These are phyloP conservation scores for Neoascia interrupta DNA, from an alignment of 2,888 invertebrate species.

Conservation along the genomic window DNA sequence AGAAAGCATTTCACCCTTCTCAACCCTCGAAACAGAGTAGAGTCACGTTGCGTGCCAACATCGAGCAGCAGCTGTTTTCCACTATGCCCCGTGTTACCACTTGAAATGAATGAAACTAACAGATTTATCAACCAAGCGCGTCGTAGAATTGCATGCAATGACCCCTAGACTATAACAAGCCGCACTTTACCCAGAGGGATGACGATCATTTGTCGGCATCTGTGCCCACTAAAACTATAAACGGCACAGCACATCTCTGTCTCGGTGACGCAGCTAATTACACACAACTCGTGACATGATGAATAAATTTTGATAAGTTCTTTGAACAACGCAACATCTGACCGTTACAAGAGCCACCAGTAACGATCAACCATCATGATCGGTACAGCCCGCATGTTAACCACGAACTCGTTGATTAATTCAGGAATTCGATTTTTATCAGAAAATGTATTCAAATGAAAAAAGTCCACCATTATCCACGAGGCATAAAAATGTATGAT, in stretches of 20 bases:
- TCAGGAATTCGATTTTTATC: conserved; percentile 58
- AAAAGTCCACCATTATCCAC: conserved; percentile 33
- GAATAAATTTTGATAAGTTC: conserved; percentile 44
- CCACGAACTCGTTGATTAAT: conserved; percentile 40
- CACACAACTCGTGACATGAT: conserved; percentile 57
- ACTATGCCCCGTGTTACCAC: conserved; percentile 37
- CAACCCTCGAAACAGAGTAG: conserved; percentile 26
- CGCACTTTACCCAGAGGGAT: conserved; percentile 49
- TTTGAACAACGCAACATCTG: conserved; percentile 32
- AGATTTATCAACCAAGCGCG: conserved; percentile 49
- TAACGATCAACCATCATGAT: conserved; percentile 57
- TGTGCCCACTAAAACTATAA: conserved; percentile 12
- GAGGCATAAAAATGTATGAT: conserved; percentile 2
- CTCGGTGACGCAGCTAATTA: conserved; percentile 40
- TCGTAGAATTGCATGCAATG: conserved; percentile 42
- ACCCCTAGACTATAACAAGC: conserved; percentile 20
- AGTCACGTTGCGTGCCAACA: conserved; percentile 61
- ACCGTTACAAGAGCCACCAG: conserved; percentile 49
- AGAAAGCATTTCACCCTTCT: conserved; percentile 68
- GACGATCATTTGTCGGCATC: conserved; percentile 54
- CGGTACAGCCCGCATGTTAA: conserved; percentile 40
- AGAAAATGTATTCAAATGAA: conserved; percentile 49
- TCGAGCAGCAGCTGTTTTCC: conserved; percentile 53
- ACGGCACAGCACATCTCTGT: conserved; percentile 23
- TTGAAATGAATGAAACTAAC: conserved; percentile 34